Conservation (phyloP, 2,797 vertebrate genomes). For the Chanos chanos region DNA sequence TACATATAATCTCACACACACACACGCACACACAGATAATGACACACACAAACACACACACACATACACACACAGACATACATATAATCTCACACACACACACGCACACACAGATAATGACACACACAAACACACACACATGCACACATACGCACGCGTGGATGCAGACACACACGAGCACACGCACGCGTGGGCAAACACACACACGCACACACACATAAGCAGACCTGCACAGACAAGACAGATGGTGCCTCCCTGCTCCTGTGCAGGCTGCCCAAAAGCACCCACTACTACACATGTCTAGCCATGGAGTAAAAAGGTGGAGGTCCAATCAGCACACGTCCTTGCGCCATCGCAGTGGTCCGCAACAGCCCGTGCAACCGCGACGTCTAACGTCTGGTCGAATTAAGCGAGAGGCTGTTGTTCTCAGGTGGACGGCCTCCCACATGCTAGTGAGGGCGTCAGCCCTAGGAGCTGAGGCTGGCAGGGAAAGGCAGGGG, state of each 20-base stretch:
- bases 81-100: too few relatives aligned
- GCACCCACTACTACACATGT: slow-evolving; percentile 58
- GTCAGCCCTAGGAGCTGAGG: slow-evolving; percentile 25
- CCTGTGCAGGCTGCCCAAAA: slow-evolving; percentile 67
- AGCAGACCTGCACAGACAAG: slow-evolving; percentile 64
- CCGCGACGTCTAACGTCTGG: slow-evolving; percentile 15
- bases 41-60: slow-evolving; percentile 79
- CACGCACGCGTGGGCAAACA: slow-evolving; percentile 4
- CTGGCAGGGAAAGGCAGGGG: slow-evolving; percentile 11
- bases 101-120: slow-evolving; percentile 90
- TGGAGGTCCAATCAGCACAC: slow-evolving; percentile 60
- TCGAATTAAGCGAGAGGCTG: slow-evolving; percentile 18
- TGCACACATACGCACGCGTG: slow-evolving; percentile 20
- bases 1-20: slow-evolving; percentile 10
- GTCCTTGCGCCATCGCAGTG: neutral
- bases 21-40: slow-evolving; percentile 89
- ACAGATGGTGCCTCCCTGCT: slow-evolving; percentile 82
- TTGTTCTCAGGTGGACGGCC: neutral
- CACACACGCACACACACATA: slow-evolving; percentile 2
- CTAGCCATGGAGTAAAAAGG: slow-evolving; percentile 24
- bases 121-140: slow-evolving; percentile 74
- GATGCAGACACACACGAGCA: neutral
- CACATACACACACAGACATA: slow-evolving; percentile 15
- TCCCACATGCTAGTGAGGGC: slow-evolving; percentile 7
- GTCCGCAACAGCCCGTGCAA: slow-evolving; percentile 11